Evolutionary conservation across 1,140 invertebrate genomes (phyloP).

Genomic region (Ceratina japonica): DNA sequence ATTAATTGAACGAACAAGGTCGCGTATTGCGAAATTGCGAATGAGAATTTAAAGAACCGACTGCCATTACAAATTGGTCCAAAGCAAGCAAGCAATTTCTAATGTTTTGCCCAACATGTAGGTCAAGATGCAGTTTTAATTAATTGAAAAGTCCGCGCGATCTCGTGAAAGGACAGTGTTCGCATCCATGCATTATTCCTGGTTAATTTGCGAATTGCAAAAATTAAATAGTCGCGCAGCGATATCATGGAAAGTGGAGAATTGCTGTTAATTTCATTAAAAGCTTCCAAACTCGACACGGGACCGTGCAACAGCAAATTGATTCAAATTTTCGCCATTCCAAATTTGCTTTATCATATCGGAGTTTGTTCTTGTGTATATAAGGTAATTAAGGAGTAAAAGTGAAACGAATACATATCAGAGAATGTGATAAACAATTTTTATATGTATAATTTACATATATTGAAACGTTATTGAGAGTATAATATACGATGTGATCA

Average conservation of each 20-base stretch:
- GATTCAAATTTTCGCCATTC: neutral
- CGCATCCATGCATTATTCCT: neutral
- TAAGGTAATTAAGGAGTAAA: neutral
- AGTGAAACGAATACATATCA: constrained; percentile 38
- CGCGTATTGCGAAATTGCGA: neutral
- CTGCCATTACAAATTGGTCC: neutral
- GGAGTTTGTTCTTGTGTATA: neutral
- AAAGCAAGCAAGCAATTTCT: neutral
- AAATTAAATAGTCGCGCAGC: neutral
- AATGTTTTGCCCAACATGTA: neutral
- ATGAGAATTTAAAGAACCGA: neutral
- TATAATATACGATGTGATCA: neutral
- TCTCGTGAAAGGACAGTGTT: neutral
- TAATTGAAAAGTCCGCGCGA: neutral
- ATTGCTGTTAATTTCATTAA: too few relatives aligned
- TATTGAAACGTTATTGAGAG: neutral
- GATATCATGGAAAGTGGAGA: too few relatives aligned
- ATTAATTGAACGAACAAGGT: neutral
- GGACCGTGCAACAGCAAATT: neutral
- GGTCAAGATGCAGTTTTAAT: neutral
- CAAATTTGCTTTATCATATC: neutral
- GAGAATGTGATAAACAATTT: constrained; percentile 32
- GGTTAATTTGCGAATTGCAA: neutral
- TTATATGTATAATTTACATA: constrained; percentile 20
- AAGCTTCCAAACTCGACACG: too few relatives aligned